phyloP scores from a whole-genome alignment of 2,888 invertebrate species.

The Keiferia lycopersicella region DNA sequence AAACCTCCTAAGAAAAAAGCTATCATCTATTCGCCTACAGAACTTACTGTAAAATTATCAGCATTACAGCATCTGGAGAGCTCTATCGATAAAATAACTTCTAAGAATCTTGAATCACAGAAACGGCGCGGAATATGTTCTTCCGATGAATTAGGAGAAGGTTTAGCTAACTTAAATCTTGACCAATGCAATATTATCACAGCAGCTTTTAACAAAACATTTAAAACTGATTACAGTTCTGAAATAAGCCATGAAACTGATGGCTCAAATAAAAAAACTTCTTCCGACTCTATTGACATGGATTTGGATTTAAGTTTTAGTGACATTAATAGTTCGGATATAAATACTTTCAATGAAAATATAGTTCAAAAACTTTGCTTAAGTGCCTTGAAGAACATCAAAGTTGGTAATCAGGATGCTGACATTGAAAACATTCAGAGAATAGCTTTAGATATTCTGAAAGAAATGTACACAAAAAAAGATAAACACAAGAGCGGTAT shows the following conservation, averaged over 20 bases:
- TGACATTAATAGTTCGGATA: conserved; percentile 79
- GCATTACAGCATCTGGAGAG: conserved; percentile 69
- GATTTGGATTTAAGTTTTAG: conserved; percentile 79
- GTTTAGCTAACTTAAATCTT: conserved; percentile 62
- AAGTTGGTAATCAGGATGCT: conserved; percentile 79
- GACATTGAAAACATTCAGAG: conserved; percentile 79
- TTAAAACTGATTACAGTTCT: conserved; percentile 67
- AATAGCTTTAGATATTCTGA: conserved; percentile 77
- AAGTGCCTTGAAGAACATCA: conserved; percentile 78
- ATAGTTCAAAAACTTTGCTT: conserved; percentile 78
- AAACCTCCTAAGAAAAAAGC: conserved; percentile 57
- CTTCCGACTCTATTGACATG: conserved; percentile 78
- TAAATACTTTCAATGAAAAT: conserved; percentile 79
- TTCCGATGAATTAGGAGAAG: conserved; percentile 73
- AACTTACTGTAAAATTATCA: conserved; percentile 70
- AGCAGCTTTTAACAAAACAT: conserved; percentile 62
- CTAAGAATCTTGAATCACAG: conserved; percentile 69
- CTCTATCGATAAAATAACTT: conserved; percentile 72
- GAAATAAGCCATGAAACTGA: conserved; percentile 74
- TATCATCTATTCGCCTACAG: conserved; percentile 77
- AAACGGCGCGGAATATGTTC: conserved; percentile 82
- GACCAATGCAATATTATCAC: conserved; percentile 60
- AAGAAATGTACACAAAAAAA: conserved; percentile 78
- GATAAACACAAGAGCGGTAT: conserved; percentile 66
- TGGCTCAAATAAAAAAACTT: conserved; percentile 75